Evolutionary conservation across 1,140 invertebrate species (phyloP).

Genomic region (Aphelinus certus): DNA sequence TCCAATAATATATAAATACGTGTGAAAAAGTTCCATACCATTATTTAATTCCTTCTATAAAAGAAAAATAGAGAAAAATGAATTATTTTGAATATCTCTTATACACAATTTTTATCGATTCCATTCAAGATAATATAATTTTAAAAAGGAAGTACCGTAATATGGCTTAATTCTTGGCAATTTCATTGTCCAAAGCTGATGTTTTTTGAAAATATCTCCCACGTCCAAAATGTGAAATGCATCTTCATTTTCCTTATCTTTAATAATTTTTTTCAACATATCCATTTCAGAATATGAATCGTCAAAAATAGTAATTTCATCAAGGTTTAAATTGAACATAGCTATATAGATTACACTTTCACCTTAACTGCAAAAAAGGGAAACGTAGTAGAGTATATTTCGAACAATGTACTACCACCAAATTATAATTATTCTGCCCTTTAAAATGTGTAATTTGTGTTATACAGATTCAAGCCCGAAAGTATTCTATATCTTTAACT

Average conservation of each 20-base stretch:
- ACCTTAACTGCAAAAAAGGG: too few species aligned
- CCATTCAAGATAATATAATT: not conserved
- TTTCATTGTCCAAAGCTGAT: constrained; percentile 70
- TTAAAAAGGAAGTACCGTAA: constrained; percentile 60
- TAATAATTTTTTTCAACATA: constrained; percentile 52
- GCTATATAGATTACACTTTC: too few species aligned
- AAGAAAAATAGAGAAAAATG: too few species aligned
- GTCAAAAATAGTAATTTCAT: constrained; percentile 47
- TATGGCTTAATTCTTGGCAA: constrained; percentile 75
- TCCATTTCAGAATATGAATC: constrained; percentile 48
- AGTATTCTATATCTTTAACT: too few species aligned
- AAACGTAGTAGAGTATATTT: too few species aligned
- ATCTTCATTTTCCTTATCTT: constrained; percentile 65
- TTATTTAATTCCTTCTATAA: too few species aligned
- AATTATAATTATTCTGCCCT: too few species aligned
- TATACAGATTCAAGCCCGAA: too few species aligned
- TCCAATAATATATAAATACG: too few species aligned
- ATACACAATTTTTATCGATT: not conserved
- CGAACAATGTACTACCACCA: too few species aligned
- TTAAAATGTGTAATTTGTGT: too few species aligned
- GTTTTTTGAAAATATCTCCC: constrained; percentile 71
- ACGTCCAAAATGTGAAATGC: constrained; percentile 76
- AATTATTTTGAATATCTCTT: not conserved
- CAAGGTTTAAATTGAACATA: not conserved
- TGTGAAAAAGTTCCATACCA: too few species aligned